phyloP scores from a whole-genome alignment of 2,888 invertebrate species.

The Acronicta leporina region DNA sequence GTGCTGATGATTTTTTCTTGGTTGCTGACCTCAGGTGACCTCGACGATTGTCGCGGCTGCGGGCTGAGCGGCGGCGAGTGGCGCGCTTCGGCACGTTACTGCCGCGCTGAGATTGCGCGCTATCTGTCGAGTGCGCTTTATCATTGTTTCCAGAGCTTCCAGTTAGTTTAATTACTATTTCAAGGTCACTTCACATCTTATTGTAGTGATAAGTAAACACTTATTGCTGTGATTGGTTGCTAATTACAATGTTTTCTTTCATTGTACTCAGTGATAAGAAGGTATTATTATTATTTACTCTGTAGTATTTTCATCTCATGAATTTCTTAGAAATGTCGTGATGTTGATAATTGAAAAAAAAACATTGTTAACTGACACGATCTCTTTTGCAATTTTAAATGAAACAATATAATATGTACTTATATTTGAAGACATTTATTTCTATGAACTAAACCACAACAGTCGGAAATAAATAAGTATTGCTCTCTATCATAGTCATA shows the following conservation, averaged over 20 bases:
- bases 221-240: too few species aligned
- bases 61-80: constrained; percentile 15
- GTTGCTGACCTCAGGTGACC: constrained; percentile 35
- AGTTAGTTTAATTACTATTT: constrained; percentile 25
- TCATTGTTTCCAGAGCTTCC: constrained; percentile 52
- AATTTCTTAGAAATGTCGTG: too few species aligned
- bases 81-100: constrained; percentile 13
- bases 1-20: constrained; percentile 17
- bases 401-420: constrained; percentile 37
- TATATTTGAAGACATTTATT: constrained; percentile 42
- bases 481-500: constrained; percentile 36
- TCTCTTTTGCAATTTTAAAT: background rate
- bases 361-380: too few species aligned
- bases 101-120: constrained; percentile 52
- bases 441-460: constrained; percentile 47
- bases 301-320: too few species aligned
- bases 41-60: constrained; percentile 17
- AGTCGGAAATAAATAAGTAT: constrained; percentile 41
- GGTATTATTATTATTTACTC: too few species aligned
- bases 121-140: constrained; percentile 52
- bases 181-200: constrained; percentile 23
- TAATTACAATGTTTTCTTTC: too few species aligned
- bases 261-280: too few species aligned
- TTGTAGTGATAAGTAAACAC: constrained; percentile 13
- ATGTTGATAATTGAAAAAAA: too few species aligned